A percentile compares a stretch with the other conserved stretches of the same genome.
These are phyloP conservation scores for Rhadinocentrus ornatus DNA, from an alignment of 2,797 vertebrate species.

Conservation along the genomic window DNA sequence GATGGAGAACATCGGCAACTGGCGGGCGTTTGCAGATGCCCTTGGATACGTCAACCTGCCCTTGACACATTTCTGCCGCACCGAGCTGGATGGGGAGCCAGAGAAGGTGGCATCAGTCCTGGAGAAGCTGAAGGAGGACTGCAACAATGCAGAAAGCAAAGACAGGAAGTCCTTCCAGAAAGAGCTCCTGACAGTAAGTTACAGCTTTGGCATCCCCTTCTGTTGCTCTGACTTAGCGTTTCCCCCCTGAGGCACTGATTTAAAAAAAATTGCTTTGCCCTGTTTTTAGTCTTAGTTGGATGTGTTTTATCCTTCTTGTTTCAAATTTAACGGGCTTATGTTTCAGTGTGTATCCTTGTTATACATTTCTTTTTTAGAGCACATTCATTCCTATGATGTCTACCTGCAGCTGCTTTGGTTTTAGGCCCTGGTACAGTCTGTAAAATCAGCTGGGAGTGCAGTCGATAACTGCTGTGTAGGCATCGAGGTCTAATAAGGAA, in stretches of 20 bases:
- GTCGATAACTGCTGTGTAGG: constrained; percentile 70
- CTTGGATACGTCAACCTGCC: constrained; percentile 91
- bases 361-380: constrained; percentile 13
- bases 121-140: constrained; percentile 96
- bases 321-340: constrained; percentile 11
- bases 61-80: constrained; percentile 89
- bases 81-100: constrained; percentile 91
- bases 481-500: constrained; percentile 45
- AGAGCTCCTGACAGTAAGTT: constrained; percentile 92
- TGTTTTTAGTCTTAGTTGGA: constrained; percentile 9
- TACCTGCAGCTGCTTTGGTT: constrained; percentile 17
- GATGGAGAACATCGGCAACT: constrained; percentile 97
- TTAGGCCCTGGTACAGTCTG: constrained; percentile 45
- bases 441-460: constrained; percentile 60
- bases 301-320: constrained; percentile 16
- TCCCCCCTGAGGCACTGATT: constrained; percentile 4
- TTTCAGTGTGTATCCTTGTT: constrained; percentile 13
- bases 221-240: constrained; percentile 29
- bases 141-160: constrained; percentile 89
- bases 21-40: constrained; percentile 92
- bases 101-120: constrained; percentile 93
- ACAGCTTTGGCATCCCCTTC: constrained; percentile 26
- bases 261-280: constrained; percentile 9
- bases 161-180: constrained; percentile 98
- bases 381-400: constrained; percentile 28